Evolutionary conservation across 2,113 vertebrate genomes (phyloP).

Genomic region (Phaethon lepturus): DNA sequence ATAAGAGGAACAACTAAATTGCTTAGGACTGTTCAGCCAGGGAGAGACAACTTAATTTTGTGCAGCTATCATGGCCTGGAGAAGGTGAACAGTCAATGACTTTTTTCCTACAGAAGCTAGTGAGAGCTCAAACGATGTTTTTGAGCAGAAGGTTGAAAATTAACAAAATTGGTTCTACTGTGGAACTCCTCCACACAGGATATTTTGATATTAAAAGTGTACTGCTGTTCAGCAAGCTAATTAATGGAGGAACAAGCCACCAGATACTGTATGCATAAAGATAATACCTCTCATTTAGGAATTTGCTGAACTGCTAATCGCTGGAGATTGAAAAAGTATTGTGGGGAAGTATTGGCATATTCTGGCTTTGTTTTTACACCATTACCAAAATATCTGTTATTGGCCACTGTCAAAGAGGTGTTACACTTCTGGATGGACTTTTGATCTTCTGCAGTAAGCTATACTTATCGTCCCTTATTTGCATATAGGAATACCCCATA

Average conservation of each 20-base stretch:
- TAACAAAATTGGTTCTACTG: background rate
- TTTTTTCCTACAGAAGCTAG: background rate
- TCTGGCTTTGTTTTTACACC: background rate
- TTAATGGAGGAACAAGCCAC: background rate
- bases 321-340: background rate
- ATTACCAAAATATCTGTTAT: background rate
- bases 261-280: background rate
- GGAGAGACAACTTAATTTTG: background rate
- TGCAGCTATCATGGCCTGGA: background rate
- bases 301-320: background rate
- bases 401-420: background rate
- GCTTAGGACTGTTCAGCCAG: background rate
- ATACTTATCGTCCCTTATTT: background rate
- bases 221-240: background rate
- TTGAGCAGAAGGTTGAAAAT: background rate
- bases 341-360: background rate
- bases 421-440: background rate
- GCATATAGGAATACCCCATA: background rate
- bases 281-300: background rate
- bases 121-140: background rate
- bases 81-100: background rate
- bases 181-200: background rate
- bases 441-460: background rate
- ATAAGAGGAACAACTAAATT: background rate
- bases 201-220: slow-evolving; percentile 16